Base-by-base conservation (phyloP, 2,797 vertebrate species). In the Pseudopleuronectes americanus region DNA sequence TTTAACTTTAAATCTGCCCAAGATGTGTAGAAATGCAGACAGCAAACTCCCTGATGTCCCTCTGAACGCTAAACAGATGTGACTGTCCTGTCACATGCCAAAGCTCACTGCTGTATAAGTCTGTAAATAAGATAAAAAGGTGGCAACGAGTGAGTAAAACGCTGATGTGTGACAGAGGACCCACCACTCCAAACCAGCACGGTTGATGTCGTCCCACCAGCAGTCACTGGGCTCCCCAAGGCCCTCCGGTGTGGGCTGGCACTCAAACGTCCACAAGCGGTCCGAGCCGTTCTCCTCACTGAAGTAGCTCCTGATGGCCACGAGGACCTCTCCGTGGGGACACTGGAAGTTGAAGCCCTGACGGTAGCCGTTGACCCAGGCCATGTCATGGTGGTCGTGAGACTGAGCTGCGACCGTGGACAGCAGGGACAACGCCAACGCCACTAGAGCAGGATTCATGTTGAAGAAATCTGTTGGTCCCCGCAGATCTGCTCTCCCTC, bases 201-300 rank as follows among this genome's bases (percentile, higher is more conserved):
- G 95, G 92, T 93, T 97, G 93, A 98, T 96, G 85, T 99, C 98
- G 68, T 99, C 98, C 98, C 98, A 99, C 97, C 98, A 99, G 94
- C 98, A 99, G 88, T 98, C 97, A 2, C 93, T 95, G 72, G 95
- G 96, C 84, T 96, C 93, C 52, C 97, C 97, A 3, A 98, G 92
- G 66, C 80, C 93, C 64, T 94, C 91, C 1, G 96, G 93, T 0
- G 96, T 96, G 1, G 93, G 94, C 94, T 97, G 96, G 86, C 98
- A 99, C 73, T 96, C 98, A 1, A 97, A 99, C 58, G 94, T 93
- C 98, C 98, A 99, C 61, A 96, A 75, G 77, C 98, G 95, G 90
- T 99, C 97, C 0, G 94, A 95, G 19, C 97, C 98, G 22, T 98
- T 96, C 28, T 91, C 83, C 85, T 96, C 95, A 75, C 88, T 96